Conservation (phyloP, 2,113 vertebrate species). For the Chaetorhynchus papuensis region DNA sequence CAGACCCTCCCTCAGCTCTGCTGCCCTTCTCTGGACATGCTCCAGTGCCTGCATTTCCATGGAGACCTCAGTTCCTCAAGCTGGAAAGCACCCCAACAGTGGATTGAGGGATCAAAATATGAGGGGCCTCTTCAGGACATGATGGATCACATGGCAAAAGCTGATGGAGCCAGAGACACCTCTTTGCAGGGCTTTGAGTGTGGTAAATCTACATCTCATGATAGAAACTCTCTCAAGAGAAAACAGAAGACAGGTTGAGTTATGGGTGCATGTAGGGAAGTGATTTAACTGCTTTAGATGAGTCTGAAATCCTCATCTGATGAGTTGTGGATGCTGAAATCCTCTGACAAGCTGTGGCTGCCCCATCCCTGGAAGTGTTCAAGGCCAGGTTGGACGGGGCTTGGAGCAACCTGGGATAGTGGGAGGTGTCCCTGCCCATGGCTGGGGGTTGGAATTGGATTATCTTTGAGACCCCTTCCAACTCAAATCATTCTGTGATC, state of each 20-base stretch:
- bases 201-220: not conserved
- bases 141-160: fast-evolving
- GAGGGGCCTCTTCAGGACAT: not conserved
- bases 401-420: not conserved
- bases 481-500: not conserved
- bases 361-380: not conserved
- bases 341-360: not conserved
- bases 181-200: not conserved
- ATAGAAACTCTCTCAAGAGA: not conserved
- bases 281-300: not conserved
- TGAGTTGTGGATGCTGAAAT: not conserved
- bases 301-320: not conserved
- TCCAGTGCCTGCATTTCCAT: not conserved
- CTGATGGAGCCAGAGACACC: not conserved
- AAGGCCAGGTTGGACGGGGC: not conserved
- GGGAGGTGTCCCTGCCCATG: not conserved
- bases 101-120: not conserved
- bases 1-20: not conserved
- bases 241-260: not conserved
- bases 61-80: not conserved
- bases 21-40: not conserved
- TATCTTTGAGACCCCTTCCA: not conserved
- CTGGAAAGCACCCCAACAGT: not conserved
- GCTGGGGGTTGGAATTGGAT: not conserved
- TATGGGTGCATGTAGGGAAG: not conserved